Evolutionary conservation across 2,113 vertebrate species (phyloP), one percentile per base, ranked within the genome.

Genomic region (Poeciliopsis occidentalis): DNA sequence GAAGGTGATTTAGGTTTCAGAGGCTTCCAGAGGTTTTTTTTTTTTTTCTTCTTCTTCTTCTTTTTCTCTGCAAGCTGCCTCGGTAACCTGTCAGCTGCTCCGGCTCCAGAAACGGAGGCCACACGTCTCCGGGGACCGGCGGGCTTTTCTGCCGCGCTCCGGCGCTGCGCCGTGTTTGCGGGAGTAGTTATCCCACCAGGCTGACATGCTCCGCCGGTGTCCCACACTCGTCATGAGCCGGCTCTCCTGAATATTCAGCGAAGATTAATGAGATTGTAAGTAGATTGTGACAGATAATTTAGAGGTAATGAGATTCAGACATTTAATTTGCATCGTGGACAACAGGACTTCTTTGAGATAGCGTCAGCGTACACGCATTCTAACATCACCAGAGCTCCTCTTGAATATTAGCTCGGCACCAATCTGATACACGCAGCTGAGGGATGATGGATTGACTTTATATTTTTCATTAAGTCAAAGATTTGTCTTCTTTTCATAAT

Each of bases 381-480:
- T 75, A 51, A 73, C 44, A 47, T 47, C 78, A 78, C 44, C 29
- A 15, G 8, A 3, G 12, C 24, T 74, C 12, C 34, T 67, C 72
- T n/a, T 51, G 30, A 86, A 82, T 83, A 83, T 89, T 73, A 72
- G 73, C 84, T 86, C 75, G 75, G 70, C 67, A 74, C 39, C 27
- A 78, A 85, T 84, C 83, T 79, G 54, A 89, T 75, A 34, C 54
- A 61, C 61, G 37, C 71, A 22, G 71, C 66, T 4, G 4, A 10
- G 32, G 32, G 65, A 79, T 85, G 87, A 91, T 80, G 75, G 82
- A 89, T 88, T 71, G 75, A 24, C 72, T 76, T 88, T 74, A 85
- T 85, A 75, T 85, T 57, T 87, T 87, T 90, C 41, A 88, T 91
- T 81, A 85, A 85, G 64, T 77, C 62, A 60, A 75, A 51, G 71